These are phyloP conservation scores for Drosophila mimetica DNA, from an alignment of 2,888 invertebrate genomes.

Conservation along the genomic window DNA sequence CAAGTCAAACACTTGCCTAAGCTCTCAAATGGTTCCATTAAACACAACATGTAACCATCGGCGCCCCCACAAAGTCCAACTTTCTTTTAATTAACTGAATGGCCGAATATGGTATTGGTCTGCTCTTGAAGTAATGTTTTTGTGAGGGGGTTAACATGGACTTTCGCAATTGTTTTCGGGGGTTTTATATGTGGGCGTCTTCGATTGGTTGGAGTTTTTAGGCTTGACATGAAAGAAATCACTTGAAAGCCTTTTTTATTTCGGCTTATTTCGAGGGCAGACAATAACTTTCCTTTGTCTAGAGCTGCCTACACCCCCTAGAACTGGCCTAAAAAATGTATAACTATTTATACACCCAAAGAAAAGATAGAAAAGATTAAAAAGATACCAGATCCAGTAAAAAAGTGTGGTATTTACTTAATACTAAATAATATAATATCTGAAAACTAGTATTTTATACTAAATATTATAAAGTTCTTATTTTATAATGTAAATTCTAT, in stretches of 20 bases:
- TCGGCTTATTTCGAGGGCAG: conserved; percentile 10
- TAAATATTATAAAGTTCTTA: too few species aligned
- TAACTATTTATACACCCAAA: neutral
- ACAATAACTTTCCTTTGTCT: conserved; percentile 51
- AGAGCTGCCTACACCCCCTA: conserved; percentile 27
- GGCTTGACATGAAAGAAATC: conserved; percentile 46
- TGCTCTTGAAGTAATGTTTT: conserved; percentile 18
- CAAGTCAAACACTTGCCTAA: conserved; percentile 69
- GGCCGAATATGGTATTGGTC: conserved; percentile 50
- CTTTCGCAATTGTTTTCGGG: conserved; percentile 35
- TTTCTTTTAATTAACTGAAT: conserved; percentile 75
- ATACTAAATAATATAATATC: too few species aligned
- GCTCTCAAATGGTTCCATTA: conserved; percentile 70
- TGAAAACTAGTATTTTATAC: too few species aligned
- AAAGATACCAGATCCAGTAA: too few species aligned
- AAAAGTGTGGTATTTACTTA: too few species aligned
- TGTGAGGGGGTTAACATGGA: conserved; percentile 41
- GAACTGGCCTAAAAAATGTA: conserved; percentile 26
- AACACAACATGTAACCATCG: conserved; percentile 24
- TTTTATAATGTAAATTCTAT: too few species aligned
- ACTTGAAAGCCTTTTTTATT: conserved; percentile 33
- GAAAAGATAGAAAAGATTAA: too few species aligned
- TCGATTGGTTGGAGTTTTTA: conserved; percentile 33
- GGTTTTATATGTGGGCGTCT: conserved; percentile 38
- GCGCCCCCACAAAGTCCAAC: conserved; percentile 48